A percentile compares a stretch with the other conserved stretches of the same genome.
phyloP scores from a whole-genome alignment of 2,113 vertebrate species.

The Zosterops hypoxanthus region DNA sequence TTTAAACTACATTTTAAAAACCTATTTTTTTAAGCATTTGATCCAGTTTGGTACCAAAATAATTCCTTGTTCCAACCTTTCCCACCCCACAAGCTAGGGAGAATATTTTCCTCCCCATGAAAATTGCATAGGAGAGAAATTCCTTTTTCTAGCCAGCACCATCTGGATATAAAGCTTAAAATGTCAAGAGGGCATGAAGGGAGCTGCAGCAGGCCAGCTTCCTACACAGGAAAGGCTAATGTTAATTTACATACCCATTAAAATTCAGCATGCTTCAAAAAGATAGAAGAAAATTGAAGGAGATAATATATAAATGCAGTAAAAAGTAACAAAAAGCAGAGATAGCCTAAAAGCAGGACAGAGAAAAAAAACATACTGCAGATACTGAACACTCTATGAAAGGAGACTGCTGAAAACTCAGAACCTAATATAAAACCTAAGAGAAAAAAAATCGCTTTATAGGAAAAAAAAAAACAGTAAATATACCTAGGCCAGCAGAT shows the following conservation, averaged over 20 bases:
- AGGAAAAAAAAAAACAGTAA: neutral
- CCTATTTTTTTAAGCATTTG: neutral
- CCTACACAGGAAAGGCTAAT: neutral
- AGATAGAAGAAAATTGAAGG: conserved; percentile 26
- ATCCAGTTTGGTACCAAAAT: neutral
- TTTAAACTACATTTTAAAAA: neutral
- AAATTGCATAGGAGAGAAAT: neutral
- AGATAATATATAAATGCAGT: neutral
- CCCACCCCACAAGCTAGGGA: neutral
- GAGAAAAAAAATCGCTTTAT: neutral
- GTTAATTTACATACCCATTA: conserved; percentile 40
- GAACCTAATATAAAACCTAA: neutral
- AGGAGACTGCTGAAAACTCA: neutral
- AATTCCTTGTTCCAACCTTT: neutral
- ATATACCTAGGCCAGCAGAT: neutral
- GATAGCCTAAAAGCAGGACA: neutral
- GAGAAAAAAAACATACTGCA: neutral
- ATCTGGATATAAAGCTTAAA: conserved; percentile 44
- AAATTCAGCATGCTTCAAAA: conserved; percentile 46
- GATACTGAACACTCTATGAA: neutral
- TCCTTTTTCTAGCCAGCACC: conserved; percentile 10
- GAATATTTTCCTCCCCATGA: neutral
- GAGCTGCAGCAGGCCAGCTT: conserved; percentile 10
- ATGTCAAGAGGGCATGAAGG: neutral
- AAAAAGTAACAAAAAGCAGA: conserved; percentile 13